A percentile compares a stretch with the other conserved stretches of the same genome.
phyloP scores from a whole-genome alignment of 2,888 invertebrate genomes.

The Agonopterix heracliana region DNA sequence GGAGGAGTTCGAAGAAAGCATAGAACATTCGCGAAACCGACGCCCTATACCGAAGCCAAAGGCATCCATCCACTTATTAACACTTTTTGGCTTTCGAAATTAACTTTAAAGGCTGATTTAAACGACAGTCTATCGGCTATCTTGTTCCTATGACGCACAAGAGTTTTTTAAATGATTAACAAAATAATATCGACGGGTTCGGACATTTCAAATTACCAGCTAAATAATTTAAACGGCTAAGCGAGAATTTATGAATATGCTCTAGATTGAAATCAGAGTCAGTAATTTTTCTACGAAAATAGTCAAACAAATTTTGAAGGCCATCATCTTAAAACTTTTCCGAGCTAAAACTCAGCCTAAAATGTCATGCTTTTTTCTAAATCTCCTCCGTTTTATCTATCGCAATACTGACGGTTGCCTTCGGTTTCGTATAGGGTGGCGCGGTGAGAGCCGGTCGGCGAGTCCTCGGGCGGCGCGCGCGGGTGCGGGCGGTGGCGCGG shows the following conservation, averaged over 20 bases:
- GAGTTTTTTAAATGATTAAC: too few relatives aligned
- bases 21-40: conserved; percentile 3
- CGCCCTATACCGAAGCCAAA: conserved; percentile 64
- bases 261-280: too few relatives aligned
- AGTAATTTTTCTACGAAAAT: too few relatives aligned
- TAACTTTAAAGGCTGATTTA: not conserved
- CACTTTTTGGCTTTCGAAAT: conserved; percentile 24
- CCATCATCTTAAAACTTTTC: too few relatives aligned
- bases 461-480: conserved; percentile 36
- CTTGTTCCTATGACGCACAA: too few relatives aligned
- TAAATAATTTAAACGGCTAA: too few relatives aligned
- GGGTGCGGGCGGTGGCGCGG: conserved; percentile 48
- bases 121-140: conserved; percentile 3
- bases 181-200: too few relatives aligned
- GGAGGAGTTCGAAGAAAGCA: conserved; percentile 13
- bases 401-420: conserved; percentile 79
- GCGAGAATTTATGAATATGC: too few relatives aligned
- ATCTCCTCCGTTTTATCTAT: conserved; percentile 24
- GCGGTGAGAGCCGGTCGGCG: conserved; percentile 31
- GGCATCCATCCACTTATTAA: conserved; percentile 53
- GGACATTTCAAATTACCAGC: too few relatives aligned
- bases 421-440: conserved; percentile 87
- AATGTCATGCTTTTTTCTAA: conserved; percentile 33
- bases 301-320: too few relatives aligned
- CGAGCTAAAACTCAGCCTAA: not conserved